Percentiles rank a stretch among this genome's conserved stretches.
phyloP scores from a whole-genome alignment of 2,888 invertebrate genomes.

The Sclerodermus sp. region DNA sequence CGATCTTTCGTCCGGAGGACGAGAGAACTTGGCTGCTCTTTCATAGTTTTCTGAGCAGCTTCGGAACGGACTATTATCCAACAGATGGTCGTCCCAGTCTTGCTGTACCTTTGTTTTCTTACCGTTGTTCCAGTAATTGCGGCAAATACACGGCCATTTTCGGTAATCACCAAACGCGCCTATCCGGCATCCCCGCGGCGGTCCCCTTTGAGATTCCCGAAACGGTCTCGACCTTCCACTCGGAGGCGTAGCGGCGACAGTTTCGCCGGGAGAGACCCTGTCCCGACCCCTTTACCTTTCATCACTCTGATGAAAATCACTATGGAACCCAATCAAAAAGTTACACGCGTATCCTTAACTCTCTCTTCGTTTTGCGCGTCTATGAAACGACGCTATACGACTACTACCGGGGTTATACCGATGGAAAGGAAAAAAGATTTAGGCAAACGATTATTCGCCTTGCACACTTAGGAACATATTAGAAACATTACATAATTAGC shows the following conservation, averaged over 20 bases:
- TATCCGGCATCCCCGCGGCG: slow-evolving; percentile 28
- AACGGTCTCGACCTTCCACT: slow-evolving; percentile 45
- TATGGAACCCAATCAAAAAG: too few species aligned
- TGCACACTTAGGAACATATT: too few species aligned
- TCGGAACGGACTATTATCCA: slow-evolving; percentile 42
- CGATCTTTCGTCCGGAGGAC: too few species aligned
- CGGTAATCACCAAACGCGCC: slow-evolving; percentile 38
- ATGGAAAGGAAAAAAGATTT: too few species aligned
- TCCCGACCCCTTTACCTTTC: not conserved
- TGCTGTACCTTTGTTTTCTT: slow-evolving; percentile 46
- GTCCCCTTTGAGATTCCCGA: slow-evolving; percentile 44
- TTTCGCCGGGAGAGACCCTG: slow-evolving; percentile 7
- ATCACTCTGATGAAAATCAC: too few species aligned
- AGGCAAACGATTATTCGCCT: too few species aligned
- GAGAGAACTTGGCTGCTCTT: slow-evolving; percentile 11
- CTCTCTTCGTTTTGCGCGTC: too few species aligned
- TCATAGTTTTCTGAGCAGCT: slow-evolving; percentile 22
- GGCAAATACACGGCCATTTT: slow-evolving; percentile 51
- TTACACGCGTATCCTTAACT: too few species aligned
- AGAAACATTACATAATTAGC: too few species aligned
- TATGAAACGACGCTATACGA: too few species aligned
- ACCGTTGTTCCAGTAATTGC: slow-evolving; percentile 54
- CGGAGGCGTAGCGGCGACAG: slow-evolving; percentile 33
- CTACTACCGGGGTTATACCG: too few species aligned
- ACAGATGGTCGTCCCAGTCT: slow-evolving; percentile 51